These are phyloP conservation scores for Patagioenas fasciata DNA, from an alignment of 2,113 vertebrate genomes.

Conservation along the genomic window DNA sequence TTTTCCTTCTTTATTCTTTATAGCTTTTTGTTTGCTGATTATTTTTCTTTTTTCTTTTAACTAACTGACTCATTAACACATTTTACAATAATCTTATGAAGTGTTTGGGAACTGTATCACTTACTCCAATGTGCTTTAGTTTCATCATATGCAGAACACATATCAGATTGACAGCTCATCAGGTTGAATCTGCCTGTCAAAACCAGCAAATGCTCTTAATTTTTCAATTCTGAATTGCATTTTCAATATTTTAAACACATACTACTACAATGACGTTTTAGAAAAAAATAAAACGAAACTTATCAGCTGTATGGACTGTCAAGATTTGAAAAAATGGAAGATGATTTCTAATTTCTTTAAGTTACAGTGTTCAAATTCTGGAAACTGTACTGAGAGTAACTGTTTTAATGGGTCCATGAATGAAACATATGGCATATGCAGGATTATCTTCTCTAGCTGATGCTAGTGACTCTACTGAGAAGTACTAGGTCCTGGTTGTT, in stretches of 20 bases:
- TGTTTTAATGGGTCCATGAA: not conserved
- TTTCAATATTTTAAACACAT: constrained; percentile 40
- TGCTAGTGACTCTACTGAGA: not conserved
- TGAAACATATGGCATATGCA: not conserved
- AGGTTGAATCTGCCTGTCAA: not conserved
- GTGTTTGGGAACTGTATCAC: not conserved
- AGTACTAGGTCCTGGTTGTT: no score
- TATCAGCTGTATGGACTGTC: not conserved
- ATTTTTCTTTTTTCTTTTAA: not conserved
- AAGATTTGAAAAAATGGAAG: not conserved
- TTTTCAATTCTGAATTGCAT: not conserved
- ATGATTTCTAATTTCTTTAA: not conserved
- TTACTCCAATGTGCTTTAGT: not conserved
- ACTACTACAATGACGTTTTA: not conserved
- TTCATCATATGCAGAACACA: not conserved
- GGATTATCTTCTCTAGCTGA: not conserved
- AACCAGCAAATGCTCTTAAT: not conserved
- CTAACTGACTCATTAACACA: not conserved
- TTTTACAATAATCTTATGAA: not conserved
- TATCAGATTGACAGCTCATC: not conserved
- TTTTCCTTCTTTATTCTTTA: not conserved
- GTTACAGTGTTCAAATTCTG: not conserved
- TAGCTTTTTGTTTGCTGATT: not conserved
- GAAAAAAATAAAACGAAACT: not conserved
- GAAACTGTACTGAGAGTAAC: not conserved